These are phyloP conservation scores for Istiophorus platypterus DNA, from an alignment of 2,113 vertebrate genomes.

Conservation along the genomic window DNA sequence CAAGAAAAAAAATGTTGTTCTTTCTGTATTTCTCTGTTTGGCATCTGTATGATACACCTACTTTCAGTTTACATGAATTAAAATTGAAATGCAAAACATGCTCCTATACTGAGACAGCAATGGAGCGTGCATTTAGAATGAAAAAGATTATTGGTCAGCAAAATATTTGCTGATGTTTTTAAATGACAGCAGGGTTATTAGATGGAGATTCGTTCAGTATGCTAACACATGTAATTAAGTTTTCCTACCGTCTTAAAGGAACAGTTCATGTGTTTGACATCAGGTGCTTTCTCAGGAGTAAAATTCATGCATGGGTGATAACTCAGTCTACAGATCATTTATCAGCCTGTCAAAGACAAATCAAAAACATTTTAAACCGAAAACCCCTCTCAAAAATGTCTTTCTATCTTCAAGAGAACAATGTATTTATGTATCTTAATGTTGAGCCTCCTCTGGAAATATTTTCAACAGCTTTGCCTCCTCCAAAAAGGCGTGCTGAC, in stretches of 20 bases:
- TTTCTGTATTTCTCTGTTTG: background rate
- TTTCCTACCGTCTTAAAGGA: constrained; percentile 24
- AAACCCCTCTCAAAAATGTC: background rate
- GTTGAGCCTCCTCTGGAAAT: background rate
- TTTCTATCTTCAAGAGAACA: background rate
- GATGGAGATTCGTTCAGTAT: constrained; percentile 19
- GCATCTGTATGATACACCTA: background rate
- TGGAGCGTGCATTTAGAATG: background rate
- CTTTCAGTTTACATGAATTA: background rate
- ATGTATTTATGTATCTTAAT: background rate
- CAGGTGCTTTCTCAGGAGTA: background rate
- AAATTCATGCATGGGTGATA: background rate
- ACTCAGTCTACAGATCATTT: background rate
- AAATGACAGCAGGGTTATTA: constrained; percentile 36
- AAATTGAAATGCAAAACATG: background rate
- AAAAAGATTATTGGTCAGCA: constrained; percentile 29
- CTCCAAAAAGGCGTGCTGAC: too few relatives aligned
- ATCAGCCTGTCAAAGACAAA: background rate
- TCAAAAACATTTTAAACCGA: background rate
- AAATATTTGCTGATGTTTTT: constrained; percentile 33
- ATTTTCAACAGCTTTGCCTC: background rate
- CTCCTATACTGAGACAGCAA: background rate
- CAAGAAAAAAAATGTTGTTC: background rate
- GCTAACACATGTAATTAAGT: constrained; percentile 12
- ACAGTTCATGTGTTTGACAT: constrained; percentile 22